A percentile compares a stretch with the other conserved stretches of the same genome.
Conservation (phyloP, 2,797 vertebrate species). For the Remorina albescens region DNA sequence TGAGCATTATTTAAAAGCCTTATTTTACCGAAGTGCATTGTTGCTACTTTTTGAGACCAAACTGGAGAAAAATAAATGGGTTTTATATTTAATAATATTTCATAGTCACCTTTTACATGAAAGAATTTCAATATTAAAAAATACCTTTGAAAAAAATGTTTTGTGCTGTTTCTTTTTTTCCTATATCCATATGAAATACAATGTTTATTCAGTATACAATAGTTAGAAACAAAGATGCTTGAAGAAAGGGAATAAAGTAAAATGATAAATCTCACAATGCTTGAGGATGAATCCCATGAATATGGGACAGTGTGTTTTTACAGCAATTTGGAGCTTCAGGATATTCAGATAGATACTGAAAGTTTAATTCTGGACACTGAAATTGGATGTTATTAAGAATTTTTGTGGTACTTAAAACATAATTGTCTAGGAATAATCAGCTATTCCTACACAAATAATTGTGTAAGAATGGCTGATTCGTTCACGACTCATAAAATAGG, state of each 20-base stretch:
- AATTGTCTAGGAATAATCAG: not conserved
- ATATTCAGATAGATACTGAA: not conserved
- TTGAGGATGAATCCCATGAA: too few species aligned
- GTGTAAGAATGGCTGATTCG: too few species aligned
- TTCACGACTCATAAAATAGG: too few species aligned
- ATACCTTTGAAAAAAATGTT: slow-evolving; percentile 15
- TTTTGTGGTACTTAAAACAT: not conserved
- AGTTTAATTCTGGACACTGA: not conserved
- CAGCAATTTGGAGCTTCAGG: not conserved
- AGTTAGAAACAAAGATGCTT: not conserved
- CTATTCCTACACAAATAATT: not conserved
- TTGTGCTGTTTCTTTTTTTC: not conserved
- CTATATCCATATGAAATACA: not conserved
- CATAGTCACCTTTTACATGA: slow-evolving; percentile 29
- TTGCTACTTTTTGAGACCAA: slow-evolving; percentile 36
- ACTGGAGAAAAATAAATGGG: slow-evolving; percentile 9
- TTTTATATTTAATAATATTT: slow-evolving; percentile 50
- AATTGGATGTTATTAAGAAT: not conserved
- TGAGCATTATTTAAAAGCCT: slow-evolving; percentile 2
- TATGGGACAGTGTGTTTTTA: not conserved
- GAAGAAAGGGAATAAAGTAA: not conserved
- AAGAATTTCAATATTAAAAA: slow-evolving; percentile 45
- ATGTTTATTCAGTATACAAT: not conserved
- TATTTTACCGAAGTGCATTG: slow-evolving; percentile 26
- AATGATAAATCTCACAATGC: not conserved